Evolutionary conservation across 2,888 invertebrate genomes (phyloP).

Genomic region (Noctua fimbriata): DNA sequence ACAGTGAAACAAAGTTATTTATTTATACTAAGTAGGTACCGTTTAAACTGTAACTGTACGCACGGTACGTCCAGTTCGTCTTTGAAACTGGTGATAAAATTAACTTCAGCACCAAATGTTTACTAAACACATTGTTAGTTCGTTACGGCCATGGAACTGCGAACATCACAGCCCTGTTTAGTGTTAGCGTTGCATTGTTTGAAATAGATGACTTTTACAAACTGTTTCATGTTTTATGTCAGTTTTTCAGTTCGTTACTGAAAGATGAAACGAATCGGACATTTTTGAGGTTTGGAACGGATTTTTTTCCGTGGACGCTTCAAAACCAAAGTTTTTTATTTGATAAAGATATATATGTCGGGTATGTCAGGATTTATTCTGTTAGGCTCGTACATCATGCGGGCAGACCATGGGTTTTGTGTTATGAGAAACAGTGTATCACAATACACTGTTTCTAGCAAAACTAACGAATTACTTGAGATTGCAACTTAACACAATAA

Average conservation of each 20-base stretch:
- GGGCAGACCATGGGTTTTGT: no score
- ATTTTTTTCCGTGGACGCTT: not conserved
- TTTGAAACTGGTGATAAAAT: constrained; percentile 54
- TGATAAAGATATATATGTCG: no score
- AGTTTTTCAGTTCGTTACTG: constrained; percentile 9
- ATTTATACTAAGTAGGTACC: constrained; percentile 26
- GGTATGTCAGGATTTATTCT: no score
- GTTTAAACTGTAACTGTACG: constrained; percentile 20
- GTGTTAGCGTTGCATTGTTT: constrained; percentile 23
- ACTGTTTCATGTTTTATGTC: constrained; percentile 13
- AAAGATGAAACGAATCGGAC: not conserved
- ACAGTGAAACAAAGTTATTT: constrained; percentile 25
- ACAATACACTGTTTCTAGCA: no score
- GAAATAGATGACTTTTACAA: constrained; percentile 17
- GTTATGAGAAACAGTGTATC: no score
- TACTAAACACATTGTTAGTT: constrained; percentile 54
- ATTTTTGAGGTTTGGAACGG: not conserved
- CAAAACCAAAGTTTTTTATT: not conserved
- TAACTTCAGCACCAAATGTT: constrained; percentile 55
- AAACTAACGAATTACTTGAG: no score
- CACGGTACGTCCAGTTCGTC: constrained; percentile 27
- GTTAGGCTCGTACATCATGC: no score
- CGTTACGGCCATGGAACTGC: constrained; percentile 23
- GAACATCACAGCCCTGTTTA: constrained; percentile 36
- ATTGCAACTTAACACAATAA: no score